phyloP scores from a whole-genome alignment of 2,797 vertebrate species.

The Argya squamiceps region DNA sequence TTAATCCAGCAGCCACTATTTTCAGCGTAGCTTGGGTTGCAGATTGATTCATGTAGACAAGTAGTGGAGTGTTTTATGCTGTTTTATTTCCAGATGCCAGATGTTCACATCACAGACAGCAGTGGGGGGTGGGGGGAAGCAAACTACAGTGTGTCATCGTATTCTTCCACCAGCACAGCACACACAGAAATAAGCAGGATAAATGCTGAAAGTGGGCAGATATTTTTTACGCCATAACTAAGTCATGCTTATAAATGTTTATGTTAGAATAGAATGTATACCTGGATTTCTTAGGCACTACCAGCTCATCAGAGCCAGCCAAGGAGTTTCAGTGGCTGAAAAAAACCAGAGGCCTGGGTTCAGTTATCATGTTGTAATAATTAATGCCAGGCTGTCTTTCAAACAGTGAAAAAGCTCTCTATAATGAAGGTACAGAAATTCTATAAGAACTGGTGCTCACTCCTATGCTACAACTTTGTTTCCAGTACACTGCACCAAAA shows the following conservation, averaged over 20 bases:
- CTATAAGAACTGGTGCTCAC: neutral
- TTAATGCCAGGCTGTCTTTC: neutral
- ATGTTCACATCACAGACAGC: neutral
- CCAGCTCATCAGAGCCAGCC: neutral
- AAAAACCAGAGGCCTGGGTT: neutral
- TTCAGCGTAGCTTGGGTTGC: neutral
- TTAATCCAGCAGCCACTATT: neutral
- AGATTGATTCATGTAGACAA: neutral
- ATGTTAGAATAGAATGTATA: neutral
- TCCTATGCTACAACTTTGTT: neutral
- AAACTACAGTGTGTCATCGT: neutral
- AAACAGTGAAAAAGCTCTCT: neutral
- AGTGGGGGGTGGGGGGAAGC: neutral
- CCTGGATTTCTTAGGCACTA: neutral
- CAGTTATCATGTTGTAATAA: neutral
- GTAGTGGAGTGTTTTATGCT: neutral
- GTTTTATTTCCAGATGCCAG: neutral
- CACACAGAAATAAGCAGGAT: neutral
- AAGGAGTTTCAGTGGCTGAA: neutral
- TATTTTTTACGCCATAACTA: neutral
- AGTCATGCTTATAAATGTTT: neutral
- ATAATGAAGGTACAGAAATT: neutral
- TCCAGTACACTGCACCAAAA: neutral
- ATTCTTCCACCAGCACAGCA: neutral
- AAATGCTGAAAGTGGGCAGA: neutral